These are phyloP conservation scores for Iselma pallidipennis DNA, from an alignment of 2,888 invertebrate species.

Conservation along the genomic window DNA sequence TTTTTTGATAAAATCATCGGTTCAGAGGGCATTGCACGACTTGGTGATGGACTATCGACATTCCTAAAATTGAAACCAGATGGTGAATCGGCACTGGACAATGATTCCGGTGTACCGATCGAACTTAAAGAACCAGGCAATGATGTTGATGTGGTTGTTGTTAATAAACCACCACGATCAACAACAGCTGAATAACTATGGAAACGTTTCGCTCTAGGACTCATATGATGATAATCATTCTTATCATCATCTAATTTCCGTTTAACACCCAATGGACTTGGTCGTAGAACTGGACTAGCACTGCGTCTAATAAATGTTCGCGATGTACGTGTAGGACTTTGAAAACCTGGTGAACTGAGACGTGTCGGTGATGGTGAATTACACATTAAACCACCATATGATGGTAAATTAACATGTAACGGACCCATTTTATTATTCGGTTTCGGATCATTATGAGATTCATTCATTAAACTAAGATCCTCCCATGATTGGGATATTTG, in stretches of 20 bases:
- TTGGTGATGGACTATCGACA: constrained; percentile 62
- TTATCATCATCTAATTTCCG: constrained; percentile 67
- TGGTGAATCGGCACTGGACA: constrained; percentile 64
- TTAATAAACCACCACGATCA: constrained; percentile 53
- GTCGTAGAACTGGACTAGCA: constrained; percentile 84
- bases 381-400: constrained; percentile 46
- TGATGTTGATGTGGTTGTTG: constrained; percentile 53
- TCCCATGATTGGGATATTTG: constrained; percentile 96
- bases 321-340: constrained; percentile 74
- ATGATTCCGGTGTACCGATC: constrained; percentile 64
- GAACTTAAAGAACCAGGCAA: constrained; percentile 62
- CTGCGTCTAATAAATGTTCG: constrained; percentile 77
- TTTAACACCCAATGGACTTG: constrained; percentile 72
- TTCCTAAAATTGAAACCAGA: constrained; percentile 60
- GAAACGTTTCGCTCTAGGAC: constrained; percentile 56
- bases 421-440: constrained; percentile 49
- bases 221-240: constrained; percentile 49
- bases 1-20: constrained; percentile 51
- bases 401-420: constrained; percentile 58
- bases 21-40: constrained; percentile 50
- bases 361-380: constrained; percentile 54
- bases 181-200: constrained; percentile 50
- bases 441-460: constrained; percentile 56
- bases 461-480: constrained; percentile 77
- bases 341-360: constrained; percentile 49